phyloP scores from a whole-genome alignment of 2,888 invertebrate species.

The Lomographa bimaculata region DNA sequence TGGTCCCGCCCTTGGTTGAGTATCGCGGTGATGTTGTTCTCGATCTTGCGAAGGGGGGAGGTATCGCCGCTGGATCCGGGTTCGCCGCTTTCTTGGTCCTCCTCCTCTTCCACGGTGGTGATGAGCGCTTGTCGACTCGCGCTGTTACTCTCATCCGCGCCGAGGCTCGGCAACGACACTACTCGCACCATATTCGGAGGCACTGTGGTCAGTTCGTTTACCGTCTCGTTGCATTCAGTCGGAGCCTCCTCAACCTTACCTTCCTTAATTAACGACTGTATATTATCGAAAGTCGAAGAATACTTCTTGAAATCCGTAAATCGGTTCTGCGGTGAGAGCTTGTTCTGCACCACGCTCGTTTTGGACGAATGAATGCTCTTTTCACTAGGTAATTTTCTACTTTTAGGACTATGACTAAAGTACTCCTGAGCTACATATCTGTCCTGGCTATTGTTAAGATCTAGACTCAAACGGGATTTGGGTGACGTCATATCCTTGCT shows the following conservation, averaged over 20 bases:
- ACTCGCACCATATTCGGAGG: conserved; percentile 87
- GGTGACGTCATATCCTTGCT: conserved; percentile 84
- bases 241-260: conserved; percentile 85
- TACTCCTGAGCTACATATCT: conserved; percentile 72
- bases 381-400: conserved; percentile 66
- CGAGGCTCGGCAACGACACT: conserved; percentile 86
- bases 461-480: conserved; percentile 84
- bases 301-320: conserved; percentile 87
- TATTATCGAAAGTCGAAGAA: conserved; percentile 90
- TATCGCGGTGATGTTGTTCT: conserved; percentile 88
- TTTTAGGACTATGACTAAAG: conserved; percentile 77
- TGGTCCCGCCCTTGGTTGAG: conserved; percentile 84
- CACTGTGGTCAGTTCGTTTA: conserved; percentile 85
- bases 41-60: conserved; percentile 88
- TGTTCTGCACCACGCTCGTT: conserved; percentile 63
- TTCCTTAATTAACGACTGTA: conserved; percentile 88
- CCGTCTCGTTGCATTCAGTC: conserved; percentile 82
- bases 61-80: conserved; percentile 85
- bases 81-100: conserved; percentile 86
- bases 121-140: conserved; percentile 86
- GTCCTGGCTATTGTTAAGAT: conserved; percentile 82
- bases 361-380: conserved; percentile 54
- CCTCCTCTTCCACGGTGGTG: conserved; percentile 89
- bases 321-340: conserved; percentile 81
- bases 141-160: conserved; percentile 66